Conservation (phyloP, 2,113 vertebrate species). For the Xenopus borealis region DNA sequence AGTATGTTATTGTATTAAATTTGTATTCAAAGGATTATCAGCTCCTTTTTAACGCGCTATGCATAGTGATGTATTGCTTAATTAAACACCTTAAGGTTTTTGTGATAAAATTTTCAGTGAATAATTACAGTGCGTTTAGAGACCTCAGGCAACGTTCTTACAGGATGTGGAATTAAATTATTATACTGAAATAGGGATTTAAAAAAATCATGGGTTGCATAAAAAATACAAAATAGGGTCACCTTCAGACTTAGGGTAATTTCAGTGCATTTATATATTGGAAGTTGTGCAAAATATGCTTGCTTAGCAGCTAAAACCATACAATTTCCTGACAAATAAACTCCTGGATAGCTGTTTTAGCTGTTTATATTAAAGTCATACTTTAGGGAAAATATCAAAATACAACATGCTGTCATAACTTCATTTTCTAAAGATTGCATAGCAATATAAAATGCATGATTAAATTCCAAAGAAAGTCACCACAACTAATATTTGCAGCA, state of each 20-base stretch:
- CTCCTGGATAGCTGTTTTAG: no score
- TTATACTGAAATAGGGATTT: not conserved
- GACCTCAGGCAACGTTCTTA: constrained; percentile 21
- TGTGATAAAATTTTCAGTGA: constrained; percentile 41
- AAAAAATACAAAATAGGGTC: not conserved
- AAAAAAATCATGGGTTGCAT: not conserved
- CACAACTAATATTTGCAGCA: no score
- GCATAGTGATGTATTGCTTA: constrained; percentile 37
- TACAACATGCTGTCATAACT: no score
- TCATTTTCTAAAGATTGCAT: no score
- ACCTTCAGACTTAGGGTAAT: not conserved
- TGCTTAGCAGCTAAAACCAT: no score
- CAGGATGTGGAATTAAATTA: not conserved
- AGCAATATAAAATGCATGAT: no score
- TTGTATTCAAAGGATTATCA: constrained; percentile 7
- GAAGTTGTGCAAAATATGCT: no score
- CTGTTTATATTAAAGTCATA: no score
- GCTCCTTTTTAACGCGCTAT: not conserved
- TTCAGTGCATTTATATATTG: no score
- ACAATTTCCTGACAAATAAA: no score
- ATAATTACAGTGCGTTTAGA: constrained; percentile 35
- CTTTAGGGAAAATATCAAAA: no score
- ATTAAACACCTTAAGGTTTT: constrained; percentile 43
- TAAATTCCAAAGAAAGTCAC: no score
- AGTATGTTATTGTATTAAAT: constrained; percentile 4